Conservation (phyloP, 2,888 invertebrate genomes). For the Pedicia rivosa region DNA sequence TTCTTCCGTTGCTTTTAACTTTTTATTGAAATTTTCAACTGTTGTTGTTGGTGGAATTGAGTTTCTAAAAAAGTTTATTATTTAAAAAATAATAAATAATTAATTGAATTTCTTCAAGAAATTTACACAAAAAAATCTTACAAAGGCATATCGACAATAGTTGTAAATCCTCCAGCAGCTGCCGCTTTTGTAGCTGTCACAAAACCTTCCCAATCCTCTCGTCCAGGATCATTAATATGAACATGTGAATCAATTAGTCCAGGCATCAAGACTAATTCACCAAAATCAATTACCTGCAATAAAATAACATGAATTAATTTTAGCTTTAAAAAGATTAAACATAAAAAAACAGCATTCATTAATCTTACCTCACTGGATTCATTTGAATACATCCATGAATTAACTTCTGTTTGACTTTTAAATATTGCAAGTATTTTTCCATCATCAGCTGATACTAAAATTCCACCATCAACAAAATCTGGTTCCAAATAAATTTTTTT, state of each 20-base stretch:
- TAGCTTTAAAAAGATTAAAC: conserved; percentile 6
- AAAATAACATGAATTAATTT: background rate
- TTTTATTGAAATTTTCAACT: conserved; percentile 40
- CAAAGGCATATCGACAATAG: conserved; percentile 57
- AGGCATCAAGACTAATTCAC: conserved; percentile 41
- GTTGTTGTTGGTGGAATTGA: conserved; percentile 56
- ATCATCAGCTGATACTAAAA: conserved; percentile 36
- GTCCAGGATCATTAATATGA: conserved; percentile 56
- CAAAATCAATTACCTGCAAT: conserved; percentile 32
- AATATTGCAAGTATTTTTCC: conserved; percentile 42
- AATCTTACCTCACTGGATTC: conserved; percentile 36
- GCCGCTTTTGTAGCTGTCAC: conserved; percentile 53
- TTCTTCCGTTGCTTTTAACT: conserved; percentile 39
- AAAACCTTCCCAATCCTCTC: conserved; percentile 57
- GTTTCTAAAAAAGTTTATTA: conserved; percentile 26
- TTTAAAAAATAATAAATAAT: conserved; percentile 5
- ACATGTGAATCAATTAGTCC: conserved; percentile 58
- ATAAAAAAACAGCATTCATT: background rate
- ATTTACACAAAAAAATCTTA: no score
- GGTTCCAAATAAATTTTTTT: conserved; percentile 35
- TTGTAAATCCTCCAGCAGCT: conserved; percentile 55
- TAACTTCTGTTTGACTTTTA: conserved; percentile 31
- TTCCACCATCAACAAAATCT: conserved; percentile 38
- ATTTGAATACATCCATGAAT: conserved; percentile 31
- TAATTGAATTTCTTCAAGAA: conserved; percentile 18